These are phyloP conservation scores for Macrosteles quadrilineatus DNA, from an alignment of 1,140 invertebrate species.

Conservation along the genomic window DNA sequence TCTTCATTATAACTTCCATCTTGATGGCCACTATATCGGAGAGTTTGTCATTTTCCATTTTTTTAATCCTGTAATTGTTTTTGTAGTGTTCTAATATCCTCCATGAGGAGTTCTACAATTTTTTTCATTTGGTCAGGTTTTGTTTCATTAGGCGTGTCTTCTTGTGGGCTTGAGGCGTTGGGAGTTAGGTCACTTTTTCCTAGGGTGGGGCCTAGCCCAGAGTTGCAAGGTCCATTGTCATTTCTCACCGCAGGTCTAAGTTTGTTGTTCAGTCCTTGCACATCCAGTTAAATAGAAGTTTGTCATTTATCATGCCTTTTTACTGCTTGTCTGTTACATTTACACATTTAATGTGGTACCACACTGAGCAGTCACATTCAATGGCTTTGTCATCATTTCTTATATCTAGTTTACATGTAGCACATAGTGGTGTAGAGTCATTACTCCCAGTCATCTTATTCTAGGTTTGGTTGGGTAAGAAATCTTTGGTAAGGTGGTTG, in stretches of 20 bases:
- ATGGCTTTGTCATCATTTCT: background rate
- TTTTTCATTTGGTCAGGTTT: background rate
- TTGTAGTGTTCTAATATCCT: background rate
- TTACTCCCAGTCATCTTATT: background rate
- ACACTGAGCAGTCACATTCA: background rate
- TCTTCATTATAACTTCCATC: conserved; percentile 7
- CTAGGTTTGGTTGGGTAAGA: too few species aligned
- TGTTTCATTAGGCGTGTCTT: background rate
- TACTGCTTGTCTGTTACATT: background rate
- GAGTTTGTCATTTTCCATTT: background rate
- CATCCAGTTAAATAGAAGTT: background rate
- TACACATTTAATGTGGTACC: background rate
- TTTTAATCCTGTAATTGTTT: background rate
- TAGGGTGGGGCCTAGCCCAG: background rate
- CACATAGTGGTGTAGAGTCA: background rate
- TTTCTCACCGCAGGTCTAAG: background rate
- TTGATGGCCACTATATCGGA: background rate
- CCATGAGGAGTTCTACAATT: background rate
- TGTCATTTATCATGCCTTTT: background rate
- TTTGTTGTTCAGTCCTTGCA: background rate
- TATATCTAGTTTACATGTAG: background rate
- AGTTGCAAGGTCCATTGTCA: too few species aligned
- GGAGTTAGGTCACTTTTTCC: background rate
- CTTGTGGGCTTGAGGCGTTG: background rate
- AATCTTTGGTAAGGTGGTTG: too few species aligned